These are phyloP conservation scores for Scortum barcoo DNA, from an alignment of 2,113 vertebrate genomes.

Conservation along the genomic window DNA sequence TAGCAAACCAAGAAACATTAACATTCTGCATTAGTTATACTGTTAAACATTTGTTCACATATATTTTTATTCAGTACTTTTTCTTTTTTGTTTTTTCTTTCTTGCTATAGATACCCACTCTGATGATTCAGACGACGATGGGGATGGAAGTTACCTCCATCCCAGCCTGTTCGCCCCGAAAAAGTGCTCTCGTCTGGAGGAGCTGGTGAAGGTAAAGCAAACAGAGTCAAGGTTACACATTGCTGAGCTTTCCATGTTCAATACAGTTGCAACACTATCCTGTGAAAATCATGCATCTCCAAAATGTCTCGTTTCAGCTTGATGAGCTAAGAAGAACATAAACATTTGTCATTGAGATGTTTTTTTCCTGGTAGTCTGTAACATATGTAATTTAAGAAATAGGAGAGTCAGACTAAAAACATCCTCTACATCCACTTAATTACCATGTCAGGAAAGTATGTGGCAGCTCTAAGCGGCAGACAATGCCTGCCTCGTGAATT, in stretches of 20 bases:
- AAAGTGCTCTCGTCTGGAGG: slow-evolving; percentile 92
- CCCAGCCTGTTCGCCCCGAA: slow-evolving; percentile 96
- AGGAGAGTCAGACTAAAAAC: not conserved
- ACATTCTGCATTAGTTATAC: not conserved
- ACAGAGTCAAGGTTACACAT: not conserved
- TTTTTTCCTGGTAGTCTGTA: too few relatives aligned
- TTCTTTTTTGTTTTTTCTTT: slow-evolving; percentile 5
- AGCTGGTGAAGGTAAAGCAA: slow-evolving; percentile 91
- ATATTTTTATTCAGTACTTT: not conserved
- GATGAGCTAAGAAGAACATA: not conserved
- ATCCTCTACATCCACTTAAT: too few relatives aligned
- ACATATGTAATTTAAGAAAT: not conserved
- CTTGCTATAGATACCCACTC: slow-evolving; percentile 83
- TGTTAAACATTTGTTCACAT: not conserved
- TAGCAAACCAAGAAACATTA: not conserved
- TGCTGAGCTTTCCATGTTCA: not conserved
- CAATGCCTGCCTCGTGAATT: slow-evolving; percentile 4
- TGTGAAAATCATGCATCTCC: not conserved
- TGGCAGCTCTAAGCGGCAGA: not conserved
- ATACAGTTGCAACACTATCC: not conserved
- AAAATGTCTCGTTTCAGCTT: not conserved
- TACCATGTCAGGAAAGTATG: not conserved
- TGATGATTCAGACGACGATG: slow-evolving; percentile 89
- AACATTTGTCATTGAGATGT: too few relatives aligned
- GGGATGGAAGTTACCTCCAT: slow-evolving; percentile 93